These are phyloP conservation scores for Notarius quadriscutis DNA, from an alignment of 2,113 vertebrate species.

Conservation along the genomic window DNA sequence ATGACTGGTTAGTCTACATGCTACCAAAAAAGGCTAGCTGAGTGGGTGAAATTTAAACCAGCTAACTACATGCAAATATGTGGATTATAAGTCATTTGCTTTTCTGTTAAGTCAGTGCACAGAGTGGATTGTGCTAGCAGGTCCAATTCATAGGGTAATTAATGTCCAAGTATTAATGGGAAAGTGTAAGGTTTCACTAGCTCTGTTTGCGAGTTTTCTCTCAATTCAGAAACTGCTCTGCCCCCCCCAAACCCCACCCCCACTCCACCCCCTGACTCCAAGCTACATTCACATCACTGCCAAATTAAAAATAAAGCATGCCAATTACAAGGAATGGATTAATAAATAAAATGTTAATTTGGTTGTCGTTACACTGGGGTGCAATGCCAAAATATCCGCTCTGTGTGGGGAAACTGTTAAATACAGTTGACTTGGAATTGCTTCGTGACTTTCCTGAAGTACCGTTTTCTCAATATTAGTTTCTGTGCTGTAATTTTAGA, in stretches of 20 bases:
- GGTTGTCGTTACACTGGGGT: neutral
- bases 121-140: neutral
- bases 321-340: neutral
- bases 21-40: neutral
- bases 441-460: neutral
- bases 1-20: neutral
- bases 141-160: neutral
- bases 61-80: neutral
- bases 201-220: neutral
- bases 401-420: neutral
- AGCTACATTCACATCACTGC: neutral
- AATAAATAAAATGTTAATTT: neutral
- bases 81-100: neutral
- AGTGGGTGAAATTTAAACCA: neutral
- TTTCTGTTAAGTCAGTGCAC: neutral
- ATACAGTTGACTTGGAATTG: neutral
- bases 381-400: neutral
- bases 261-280: neutral
- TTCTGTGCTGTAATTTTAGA: neutral
- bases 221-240: neutral
- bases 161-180: neutral
- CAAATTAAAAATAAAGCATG: neutral
- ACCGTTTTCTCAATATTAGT: neutral
- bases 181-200: neutral
- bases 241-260: neutral